A percentile compares a stretch with the other conserved stretches of the same genome.
These are phyloP conservation scores for Drosophila tropicalis DNA, from an alignment of 1,140 invertebrate genomes.

Conservation along the genomic window DNA sequence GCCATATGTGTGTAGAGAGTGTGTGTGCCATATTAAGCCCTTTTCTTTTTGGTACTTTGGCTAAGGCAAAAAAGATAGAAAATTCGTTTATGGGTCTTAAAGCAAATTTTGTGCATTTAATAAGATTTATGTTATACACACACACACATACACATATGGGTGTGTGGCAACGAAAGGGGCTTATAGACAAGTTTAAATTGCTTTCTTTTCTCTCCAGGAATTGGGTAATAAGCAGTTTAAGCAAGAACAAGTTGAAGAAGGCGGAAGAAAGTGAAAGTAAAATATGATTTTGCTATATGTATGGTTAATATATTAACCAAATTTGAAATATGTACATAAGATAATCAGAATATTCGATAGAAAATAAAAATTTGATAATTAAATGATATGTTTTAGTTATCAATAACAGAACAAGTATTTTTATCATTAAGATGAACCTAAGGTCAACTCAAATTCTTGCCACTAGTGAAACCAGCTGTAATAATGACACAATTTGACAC, in stretches of 20 bases:
- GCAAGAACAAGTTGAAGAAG: not conserved
- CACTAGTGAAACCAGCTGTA: no score
- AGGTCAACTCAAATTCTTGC: not conserved
- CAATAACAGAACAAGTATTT: no score
- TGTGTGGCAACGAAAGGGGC: constrained; percentile 17
- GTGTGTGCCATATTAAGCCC: constrained; percentile 46
- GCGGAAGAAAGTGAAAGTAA: constrained; percentile 13
- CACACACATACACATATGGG: not conserved
- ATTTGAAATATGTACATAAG: no score
- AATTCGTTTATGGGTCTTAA: constrained; percentile 61
- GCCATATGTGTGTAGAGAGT: constrained; percentile 4
- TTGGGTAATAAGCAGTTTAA: constrained; percentile 12
- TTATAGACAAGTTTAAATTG: constrained; percentile 40
- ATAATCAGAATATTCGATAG: no score
- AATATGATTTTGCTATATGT: not conserved
- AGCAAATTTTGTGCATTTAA: constrained; percentile 56
- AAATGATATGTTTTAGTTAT: no score
- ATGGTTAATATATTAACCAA: no score
- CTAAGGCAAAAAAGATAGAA: constrained; percentile 37
- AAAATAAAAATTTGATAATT: no score
- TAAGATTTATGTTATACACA: constrained; percentile 52
- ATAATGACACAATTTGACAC: constrained; percentile 50
- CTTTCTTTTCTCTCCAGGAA: constrained; percentile 12
- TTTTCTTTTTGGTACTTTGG: constrained; percentile 46
- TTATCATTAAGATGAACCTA: no score